A percentile compares a stretch with the other conserved stretches of the same genome.
Evolutionary conservation across 2,113 vertebrate genomes (phyloP).

Genomic region (Phylloscopus trochiloides): DNA sequence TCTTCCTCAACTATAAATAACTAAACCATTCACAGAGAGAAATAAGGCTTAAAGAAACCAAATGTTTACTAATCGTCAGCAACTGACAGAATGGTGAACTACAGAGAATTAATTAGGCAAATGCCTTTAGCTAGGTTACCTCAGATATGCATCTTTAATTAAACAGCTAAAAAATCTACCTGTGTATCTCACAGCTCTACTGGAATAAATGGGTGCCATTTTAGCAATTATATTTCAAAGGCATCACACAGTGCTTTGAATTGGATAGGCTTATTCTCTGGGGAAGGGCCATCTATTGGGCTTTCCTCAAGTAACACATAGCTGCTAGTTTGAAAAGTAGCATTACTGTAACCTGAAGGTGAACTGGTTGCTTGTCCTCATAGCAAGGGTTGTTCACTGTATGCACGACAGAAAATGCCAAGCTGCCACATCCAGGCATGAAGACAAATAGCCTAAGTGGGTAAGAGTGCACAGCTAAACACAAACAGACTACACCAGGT

Average conservation of each 20-base stretch:
- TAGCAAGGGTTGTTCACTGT: not conserved
- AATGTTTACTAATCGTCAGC: not conserved
- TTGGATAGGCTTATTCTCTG: not conserved
- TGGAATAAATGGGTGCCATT: not conserved
- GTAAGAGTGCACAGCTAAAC: not conserved
- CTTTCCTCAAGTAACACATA: not conserved
- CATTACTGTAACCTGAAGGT: not conserved
- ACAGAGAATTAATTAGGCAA: slow-evolving; percentile 25
- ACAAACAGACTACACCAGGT: not conserved
- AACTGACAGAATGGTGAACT: not conserved
- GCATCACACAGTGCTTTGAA: not conserved
- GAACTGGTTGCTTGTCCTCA: not conserved
- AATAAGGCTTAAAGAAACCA: not conserved
- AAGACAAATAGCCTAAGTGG: accelerated
- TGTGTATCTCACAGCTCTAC: not conserved
- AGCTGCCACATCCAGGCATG: not conserved
- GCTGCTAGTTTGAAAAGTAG: not conserved
- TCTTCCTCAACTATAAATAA: not conserved
- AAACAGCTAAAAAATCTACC: not conserved
- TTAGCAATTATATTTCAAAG: not conserved
- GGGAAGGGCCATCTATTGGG: not conserved
- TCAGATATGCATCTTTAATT: slow-evolving; percentile 24
- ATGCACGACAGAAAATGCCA: accelerated
- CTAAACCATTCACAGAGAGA: not conserved
- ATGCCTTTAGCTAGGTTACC: not conserved